Evolutionary conservation across 2,113 vertebrate species (phyloP).

Genomic region (Hypanus sabinus): DNA sequence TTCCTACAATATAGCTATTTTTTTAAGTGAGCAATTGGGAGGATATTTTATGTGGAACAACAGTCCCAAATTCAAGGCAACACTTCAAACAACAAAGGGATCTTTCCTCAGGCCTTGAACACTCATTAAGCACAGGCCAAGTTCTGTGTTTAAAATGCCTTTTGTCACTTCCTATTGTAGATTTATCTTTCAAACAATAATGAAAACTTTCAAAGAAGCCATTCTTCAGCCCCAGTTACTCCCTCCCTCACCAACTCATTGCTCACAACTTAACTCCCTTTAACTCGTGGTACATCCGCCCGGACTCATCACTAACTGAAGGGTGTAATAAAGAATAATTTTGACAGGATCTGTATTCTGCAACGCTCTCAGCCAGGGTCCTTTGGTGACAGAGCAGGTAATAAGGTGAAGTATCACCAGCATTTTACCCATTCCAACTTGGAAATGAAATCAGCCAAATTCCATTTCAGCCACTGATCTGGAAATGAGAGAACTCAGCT

Average conservation of each 20-base stretch:
- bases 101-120: no score
- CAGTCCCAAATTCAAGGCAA: background rate
- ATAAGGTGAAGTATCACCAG: background rate
- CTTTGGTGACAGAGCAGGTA: background rate
- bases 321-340: background rate
- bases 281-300: background rate
- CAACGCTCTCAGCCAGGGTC: background rate
- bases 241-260: background rate
- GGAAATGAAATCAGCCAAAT: background rate
- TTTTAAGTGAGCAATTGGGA: background rate
- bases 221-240: background rate
- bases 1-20: background rate
- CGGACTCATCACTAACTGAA: background rate
- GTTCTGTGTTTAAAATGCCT: background rate
- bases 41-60: background rate
- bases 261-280: background rate
- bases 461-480: background rate
- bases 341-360: background rate
- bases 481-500: background rate
- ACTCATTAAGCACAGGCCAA: background rate
- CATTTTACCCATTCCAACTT: background rate
- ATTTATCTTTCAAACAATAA: constrained; percentile 23
- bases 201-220: background rate
- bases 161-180: background rate
- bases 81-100: background rate